These are phyloP conservation scores for Poecile atricapillus DNA, from an alignment of 2,113 vertebrate genomes.

Conservation along the genomic window DNA sequence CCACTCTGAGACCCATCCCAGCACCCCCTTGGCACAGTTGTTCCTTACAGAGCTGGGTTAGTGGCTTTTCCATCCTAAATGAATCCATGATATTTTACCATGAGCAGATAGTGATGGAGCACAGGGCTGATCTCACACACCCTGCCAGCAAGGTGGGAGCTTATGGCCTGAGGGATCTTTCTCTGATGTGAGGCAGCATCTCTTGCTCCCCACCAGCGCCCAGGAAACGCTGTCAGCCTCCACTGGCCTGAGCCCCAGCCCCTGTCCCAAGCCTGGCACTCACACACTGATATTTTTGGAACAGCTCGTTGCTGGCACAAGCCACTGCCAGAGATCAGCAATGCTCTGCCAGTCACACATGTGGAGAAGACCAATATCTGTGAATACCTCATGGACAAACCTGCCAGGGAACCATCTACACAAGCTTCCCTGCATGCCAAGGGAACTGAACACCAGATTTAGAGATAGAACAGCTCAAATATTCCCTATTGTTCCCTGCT, in stretches of 20 bases:
- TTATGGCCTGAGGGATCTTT: neutral
- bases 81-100: neutral
- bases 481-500: neutral
- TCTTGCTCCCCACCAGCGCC: neutral
- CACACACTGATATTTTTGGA: neutral
- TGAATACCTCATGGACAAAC: neutral
- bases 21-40: neutral
- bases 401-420: neutral
- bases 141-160: neutral
- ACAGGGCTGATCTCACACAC: neutral
- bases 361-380: neutral
- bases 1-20: neutral
- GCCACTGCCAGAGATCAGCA: neutral
- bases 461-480: neutral
- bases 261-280: neutral
- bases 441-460: neutral
- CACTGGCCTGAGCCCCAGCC: neutral
- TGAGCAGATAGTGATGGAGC: neutral
- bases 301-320: neutral
- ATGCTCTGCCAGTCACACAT: neutral
- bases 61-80: neutral
- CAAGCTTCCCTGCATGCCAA: neutral
- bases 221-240: neutral
- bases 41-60: neutral
- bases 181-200: neutral